Percentiles rank a stretch among this genome's conserved stretches.
Conservation (phyloP, 2,797 vertebrate genomes). For the Argentina silus region DNA sequence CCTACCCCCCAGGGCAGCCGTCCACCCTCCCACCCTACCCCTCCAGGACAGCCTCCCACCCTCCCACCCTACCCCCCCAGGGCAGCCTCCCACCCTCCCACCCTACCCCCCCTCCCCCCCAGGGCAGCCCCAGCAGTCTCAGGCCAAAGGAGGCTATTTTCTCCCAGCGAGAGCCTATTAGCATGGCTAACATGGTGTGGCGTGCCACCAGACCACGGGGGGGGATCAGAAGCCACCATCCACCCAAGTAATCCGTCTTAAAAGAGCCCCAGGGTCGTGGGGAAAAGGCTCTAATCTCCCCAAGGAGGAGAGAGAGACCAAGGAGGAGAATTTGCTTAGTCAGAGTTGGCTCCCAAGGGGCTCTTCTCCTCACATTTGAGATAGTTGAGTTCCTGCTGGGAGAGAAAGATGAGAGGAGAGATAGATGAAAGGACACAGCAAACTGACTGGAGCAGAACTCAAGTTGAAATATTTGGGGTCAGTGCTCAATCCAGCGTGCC, state of each 20-base stretch:
- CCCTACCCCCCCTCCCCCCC: background rate
- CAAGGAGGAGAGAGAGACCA: background rate
- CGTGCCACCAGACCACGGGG: conserved; percentile 54
- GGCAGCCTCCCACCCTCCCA: background rate
- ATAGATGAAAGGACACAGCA: too few species aligned
- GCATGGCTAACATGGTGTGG: conserved; percentile 31
- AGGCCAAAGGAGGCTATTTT: conserved; percentile 9
- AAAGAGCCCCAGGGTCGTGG: conserved; percentile 65
- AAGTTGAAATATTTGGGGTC: too few species aligned
- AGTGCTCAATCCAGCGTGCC: too few species aligned
- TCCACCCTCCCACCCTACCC: background rate
- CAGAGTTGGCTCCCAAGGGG: background rate
- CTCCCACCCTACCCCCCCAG: background rate
- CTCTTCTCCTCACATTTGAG: background rate
- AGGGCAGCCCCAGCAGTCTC: conserved; percentile 4
- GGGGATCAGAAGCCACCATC: conserved; percentile 63
- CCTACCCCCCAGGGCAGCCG: background rate
- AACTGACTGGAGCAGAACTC: too few species aligned
- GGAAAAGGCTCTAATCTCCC: conserved; percentile 63
- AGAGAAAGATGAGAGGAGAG: background rate
- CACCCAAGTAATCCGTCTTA: conserved; percentile 70
- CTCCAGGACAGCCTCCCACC: background rate
- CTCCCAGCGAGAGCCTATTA: conserved; percentile 23
- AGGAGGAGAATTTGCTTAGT: conserved; percentile 27
- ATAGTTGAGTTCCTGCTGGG: background rate